Percentiles rank a stretch among this genome's conserved stretches.
phyloP scores from a whole-genome alignment of 2,888 invertebrate genomes.

The Baronia brevicornis region DNA sequence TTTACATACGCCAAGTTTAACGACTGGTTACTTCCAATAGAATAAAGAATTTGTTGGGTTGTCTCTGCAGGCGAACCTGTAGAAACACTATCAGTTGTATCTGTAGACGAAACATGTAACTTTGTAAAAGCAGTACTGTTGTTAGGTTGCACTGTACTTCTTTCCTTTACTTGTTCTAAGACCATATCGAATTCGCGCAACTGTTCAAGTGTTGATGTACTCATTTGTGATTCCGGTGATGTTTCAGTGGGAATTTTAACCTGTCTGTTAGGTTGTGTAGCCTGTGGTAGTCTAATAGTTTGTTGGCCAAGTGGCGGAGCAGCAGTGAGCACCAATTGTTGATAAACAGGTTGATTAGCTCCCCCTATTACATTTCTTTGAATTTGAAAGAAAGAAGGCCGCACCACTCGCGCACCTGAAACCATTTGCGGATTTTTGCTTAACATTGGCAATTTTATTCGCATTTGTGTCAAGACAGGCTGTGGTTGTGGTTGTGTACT shows the following conservation, averaged over 20 bases:
- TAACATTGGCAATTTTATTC: constrained; percentile 69
- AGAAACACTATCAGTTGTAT: constrained; percentile 39
- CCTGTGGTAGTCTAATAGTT: constrained; percentile 54
- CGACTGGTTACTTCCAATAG: constrained; percentile 50
- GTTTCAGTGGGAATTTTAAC: constrained; percentile 45
- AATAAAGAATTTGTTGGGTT: constrained; percentile 57
- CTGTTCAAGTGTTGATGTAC: constrained; percentile 85
- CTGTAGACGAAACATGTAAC: constrained; percentile 36
- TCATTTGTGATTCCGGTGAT: constrained; percentile 77
- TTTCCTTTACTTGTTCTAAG: constrained; percentile 85
- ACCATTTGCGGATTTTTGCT: constrained; percentile 73
- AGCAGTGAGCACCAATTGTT: constrained; percentile 66
- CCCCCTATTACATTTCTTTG: constrained; percentile 77
- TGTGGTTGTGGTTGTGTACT: constrained; percentile 52
- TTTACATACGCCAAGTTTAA: constrained; percentile 61
- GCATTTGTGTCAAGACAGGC: constrained; percentile 70
- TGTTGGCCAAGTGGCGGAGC: constrained; percentile 64
- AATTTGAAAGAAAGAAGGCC: constrained; percentile 75
- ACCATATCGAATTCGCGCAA: constrained; percentile 87
- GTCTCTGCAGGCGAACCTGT: constrained; percentile 36
- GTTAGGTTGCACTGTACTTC: constrained; percentile 78
- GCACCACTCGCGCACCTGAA: constrained; percentile 73
- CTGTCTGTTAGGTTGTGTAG: constrained; percentile 36
- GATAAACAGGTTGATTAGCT: constrained; percentile 69
- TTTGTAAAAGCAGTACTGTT: constrained; percentile 37